Base-by-base conservation (phyloP, 92 coral and sea anemone genomes). In the Anthopleura xanthogrammica region DNA sequence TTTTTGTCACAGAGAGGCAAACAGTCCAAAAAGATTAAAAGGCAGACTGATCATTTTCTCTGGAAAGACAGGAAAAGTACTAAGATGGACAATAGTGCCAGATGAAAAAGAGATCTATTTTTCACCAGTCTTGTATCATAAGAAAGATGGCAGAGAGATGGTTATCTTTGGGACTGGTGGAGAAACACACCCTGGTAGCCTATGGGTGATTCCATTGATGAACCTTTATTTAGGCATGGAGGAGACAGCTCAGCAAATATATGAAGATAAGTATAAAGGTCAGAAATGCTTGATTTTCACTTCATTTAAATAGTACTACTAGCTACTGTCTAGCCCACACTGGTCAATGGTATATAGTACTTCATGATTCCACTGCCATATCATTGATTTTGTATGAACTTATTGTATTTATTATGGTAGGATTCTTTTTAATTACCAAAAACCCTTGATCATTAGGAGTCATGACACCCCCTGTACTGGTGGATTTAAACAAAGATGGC, bases 161-260 rank as follows among this genome's bases (percentile, higher is more conserved):
- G 99, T 91, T 36, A 76, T 97, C 81, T 94, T 94, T 85, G 99
- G 99, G 3, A 97, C 99, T 20, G 99, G 99, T 3, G 99, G 99
- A 0, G 99, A 97, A 54, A 94, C 99, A 20, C 99, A 97, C 42
- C 91, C 97, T 46, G 98, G 99, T 17, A 92, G 95, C 7, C 64
- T 97, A 72, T 97, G 95, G 95, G 95, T 95, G 20, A 93, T 97
- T 29, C 58, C 94, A 36, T 80, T 97, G 12, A 87, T 89, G 56
- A 88, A 94, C 68, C 94, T 97, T 50, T 94, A 87, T 79, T 90
- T 87, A 41, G 99, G 99, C 16, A 56, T 84, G 84, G 90, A 92
- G 36, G 90, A 97, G 60, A 87, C 87, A n/a, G 93, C 99, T 4
- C 85, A 81, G 57, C 89, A 79, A 52, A 92, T 97, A 72, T 92